phyloP scores from a whole-genome alignment of 2,797 vertebrate species.

The Pseudochromis fuscus region DNA sequence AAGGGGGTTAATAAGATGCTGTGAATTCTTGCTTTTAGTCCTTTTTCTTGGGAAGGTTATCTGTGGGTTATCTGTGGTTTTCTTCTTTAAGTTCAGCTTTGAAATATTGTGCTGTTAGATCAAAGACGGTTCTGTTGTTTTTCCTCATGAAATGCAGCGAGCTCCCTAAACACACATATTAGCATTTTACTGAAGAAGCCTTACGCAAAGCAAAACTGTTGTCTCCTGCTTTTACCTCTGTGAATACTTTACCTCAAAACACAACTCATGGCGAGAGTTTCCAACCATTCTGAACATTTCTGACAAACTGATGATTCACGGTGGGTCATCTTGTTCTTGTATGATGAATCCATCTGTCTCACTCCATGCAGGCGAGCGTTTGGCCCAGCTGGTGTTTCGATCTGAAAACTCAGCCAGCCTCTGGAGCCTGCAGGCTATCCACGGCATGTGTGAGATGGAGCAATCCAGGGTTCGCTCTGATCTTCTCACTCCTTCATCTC shows the following conservation, averaged over 20 bases:
- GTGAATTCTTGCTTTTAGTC: constrained; percentile 24
- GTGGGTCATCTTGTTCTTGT: constrained; percentile 32
- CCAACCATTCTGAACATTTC: constrained; percentile 4
- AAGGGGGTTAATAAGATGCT: not conserved
- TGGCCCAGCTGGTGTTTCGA: constrained; percentile 97
- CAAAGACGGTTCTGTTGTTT: constrained; percentile 32
- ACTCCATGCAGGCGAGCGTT: constrained; percentile 80
- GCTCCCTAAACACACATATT: constrained; percentile 32
- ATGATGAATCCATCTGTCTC: constrained; percentile 57
- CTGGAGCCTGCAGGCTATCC: constrained; percentile 96
- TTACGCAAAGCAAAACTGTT: not conserved
- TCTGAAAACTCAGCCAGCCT: constrained; percentile 97
- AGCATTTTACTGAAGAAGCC: constrained; percentile 31
- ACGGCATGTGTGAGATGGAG: constrained; percentile 98
- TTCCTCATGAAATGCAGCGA: constrained; percentile 24
- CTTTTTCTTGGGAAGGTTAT: constrained; percentile 27
- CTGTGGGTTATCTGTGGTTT: constrained; percentile 13
- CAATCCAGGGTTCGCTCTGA: constrained; percentile 89
- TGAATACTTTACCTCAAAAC: not conserved
- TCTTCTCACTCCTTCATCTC: constrained; percentile 28
- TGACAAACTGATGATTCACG: constrained; percentile 36
- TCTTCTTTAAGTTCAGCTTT: constrained; percentile 33
- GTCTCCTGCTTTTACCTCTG: not conserved
- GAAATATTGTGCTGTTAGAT: constrained; percentile 30
- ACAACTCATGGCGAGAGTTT: not conserved